Base-by-base conservation (phyloP, 2,888 invertebrate species). In the Cephonodes hylas region DNA sequence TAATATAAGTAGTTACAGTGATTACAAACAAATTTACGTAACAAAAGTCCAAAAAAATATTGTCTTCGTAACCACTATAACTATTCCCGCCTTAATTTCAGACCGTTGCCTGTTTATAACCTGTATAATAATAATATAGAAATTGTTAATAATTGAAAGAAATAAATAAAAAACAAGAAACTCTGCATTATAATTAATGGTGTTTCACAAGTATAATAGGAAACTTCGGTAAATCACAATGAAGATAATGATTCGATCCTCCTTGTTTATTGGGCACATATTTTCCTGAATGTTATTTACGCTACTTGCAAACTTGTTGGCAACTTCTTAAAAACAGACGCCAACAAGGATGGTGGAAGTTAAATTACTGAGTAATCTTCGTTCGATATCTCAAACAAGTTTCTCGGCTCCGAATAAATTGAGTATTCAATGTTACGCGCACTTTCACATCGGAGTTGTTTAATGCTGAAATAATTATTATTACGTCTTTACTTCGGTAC, bases 291-390 rank as follows among this genome's bases (percentile, higher is more conserved):
- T 27, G 38, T 60, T 63, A 62, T 65, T 63, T 58, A 62, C 62
- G 58, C 58, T 61, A 59, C 61, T 60, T 63, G 46, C 59, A 18
- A 63, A 67, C 58, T 64, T 58, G 22, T 15, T 20, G 45, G 45
- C 61, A 60, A 53, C 27, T 53, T 53, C 58, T 60, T 63, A 58
- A 63, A 61, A 65, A 63, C 63, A 59, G 61, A 38, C 61, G 48
- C 10, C 59, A 31, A 23, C 38, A 57, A 53, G 53, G 20, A 15
- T 18, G 27, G 53, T 57, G 58, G 59, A 70, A 70, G 68, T 73
- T 73, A 66, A 68, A 73, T 69, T 64, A 65, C 63, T 61, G 58
- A 64, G 64, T 68, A 68, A 69, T 75, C 67, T 68, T 60, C 46
- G 63, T 62, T 65, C 69, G 58, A 67, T 68, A 67, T 66, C 65